Base-by-base conservation (phyloP, 64 coral and sea anemone genomes). In the Pocillopora damicornis region DNA sequence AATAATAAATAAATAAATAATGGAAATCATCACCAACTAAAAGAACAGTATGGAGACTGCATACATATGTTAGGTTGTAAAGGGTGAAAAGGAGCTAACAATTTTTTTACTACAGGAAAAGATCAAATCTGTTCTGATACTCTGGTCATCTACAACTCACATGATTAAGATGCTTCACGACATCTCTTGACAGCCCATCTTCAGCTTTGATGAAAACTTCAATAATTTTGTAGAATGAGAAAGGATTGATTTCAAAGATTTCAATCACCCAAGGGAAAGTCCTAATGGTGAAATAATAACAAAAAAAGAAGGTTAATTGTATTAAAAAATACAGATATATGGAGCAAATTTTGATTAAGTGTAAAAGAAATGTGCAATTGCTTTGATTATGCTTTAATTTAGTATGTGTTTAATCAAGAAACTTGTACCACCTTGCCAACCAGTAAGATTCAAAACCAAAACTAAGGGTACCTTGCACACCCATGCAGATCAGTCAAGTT, bases 81-180 rank as follows among this genome's bases (percentile, higher is more conserved):
- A 30, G 30, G 30, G 30, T 30, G 30, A 68, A 68, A 68, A 68
- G 65, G 23, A 18, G 20, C 17, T 61, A 20, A 68, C 65, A 68
- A 68, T 9, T 20, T 18, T 68, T 23, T n/a, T 30, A 30, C 30
- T 30, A 30, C 30, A 30, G 30, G 30, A 30, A 30, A 64, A 64
- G 62, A 15, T 3, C 14, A 64, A 64, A 17, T 64, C 9, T 16
- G 62, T 18, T 18, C 20, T 17, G 30, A 30, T 30, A 64, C 15
- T 4, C 11, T 17, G 15, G 7, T 56, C 14, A 20, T 26, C 17
- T 59, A 15, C 18, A 59, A 90, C 96, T 93, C 82, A 99, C 96
- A 91, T 99, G 90, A 76, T 99, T 99, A 9, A 99, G 93, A 75
- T 99, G 96, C 59, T 99, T 99, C 2, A 99, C 96, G 75, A 99